Conservation (phyloP, 2,797 vertebrate species). For the Girardinus metallicus region DNA sequence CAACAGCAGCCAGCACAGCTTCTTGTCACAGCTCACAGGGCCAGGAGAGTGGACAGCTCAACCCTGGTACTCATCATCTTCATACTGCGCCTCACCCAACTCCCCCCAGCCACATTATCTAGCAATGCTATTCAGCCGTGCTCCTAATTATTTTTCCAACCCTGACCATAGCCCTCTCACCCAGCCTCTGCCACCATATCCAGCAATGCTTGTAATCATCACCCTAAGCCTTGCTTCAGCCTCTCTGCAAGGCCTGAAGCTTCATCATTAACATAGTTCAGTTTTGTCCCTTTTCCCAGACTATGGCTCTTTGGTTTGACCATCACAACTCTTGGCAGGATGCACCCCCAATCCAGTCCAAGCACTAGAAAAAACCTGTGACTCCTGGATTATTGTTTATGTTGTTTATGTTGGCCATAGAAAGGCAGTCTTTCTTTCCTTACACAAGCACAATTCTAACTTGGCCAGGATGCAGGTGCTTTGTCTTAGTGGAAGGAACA, state of each 20-base stretch:
- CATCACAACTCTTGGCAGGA: slow-evolving; percentile 61
- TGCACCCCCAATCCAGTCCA: slow-evolving; percentile 42
- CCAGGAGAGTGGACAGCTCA: slow-evolving; percentile 86
- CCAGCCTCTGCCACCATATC: slow-evolving; percentile 73
- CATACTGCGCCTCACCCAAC: slow-evolving; percentile 60
- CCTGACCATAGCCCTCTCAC: slow-evolving; percentile 65
- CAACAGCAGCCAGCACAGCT: slow-evolving; percentile 87
- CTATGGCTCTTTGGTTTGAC: slow-evolving; percentile 50
- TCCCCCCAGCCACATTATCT: slow-evolving; percentile 73
- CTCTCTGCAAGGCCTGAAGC: slow-evolving; percentile 59
- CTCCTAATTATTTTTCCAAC: slow-evolving; percentile 77
- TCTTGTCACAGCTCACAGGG: slow-evolving; percentile 87
- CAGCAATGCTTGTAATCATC: slow-evolving; percentile 71
- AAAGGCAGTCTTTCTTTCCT: slow-evolving; percentile 38
- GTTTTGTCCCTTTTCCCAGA: slow-evolving; percentile 39
- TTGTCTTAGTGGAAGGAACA: background rate
- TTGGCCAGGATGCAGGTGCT: slow-evolving; percentile 21
- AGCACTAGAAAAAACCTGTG: slow-evolving; percentile 44
- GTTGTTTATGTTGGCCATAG: slow-evolving; percentile 63
- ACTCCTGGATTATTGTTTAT: slow-evolving; percentile 58
- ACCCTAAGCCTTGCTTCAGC: slow-evolving; percentile 59
- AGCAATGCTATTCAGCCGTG: slow-evolving; percentile 70
- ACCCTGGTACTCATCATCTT: slow-evolving; percentile 79
- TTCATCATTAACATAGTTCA: slow-evolving; percentile 71
- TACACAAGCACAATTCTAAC: slow-evolving; percentile 24